Evolutionary conservation across 2,888 invertebrate genomes (phyloP).

Genomic region (Trichopoda pennipes): DNA sequence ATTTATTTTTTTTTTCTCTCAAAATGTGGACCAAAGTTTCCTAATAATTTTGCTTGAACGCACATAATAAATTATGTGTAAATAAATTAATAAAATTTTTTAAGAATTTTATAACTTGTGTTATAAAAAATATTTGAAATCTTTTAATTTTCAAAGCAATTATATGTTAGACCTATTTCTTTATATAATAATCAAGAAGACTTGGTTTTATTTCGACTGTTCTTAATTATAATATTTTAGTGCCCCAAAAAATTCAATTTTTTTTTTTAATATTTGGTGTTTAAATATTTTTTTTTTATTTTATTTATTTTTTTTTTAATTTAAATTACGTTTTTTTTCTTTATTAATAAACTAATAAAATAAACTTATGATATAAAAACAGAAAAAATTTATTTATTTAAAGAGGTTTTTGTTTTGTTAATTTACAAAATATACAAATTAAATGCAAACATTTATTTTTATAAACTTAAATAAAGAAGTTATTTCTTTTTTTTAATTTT

Average conservation of each 20-base stretch:
- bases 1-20: no score
- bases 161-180: no score
- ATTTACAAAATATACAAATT: constrained; percentile 35
- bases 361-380: constrained; percentile 48
- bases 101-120: no score
- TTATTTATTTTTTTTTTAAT: constrained; percentile 36
- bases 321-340: constrained; percentile 25
- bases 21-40: no score
- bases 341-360: constrained; percentile 45
- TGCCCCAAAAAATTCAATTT: not conserved
- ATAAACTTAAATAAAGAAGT: not conserved
- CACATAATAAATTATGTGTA: no score
- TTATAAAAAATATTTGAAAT: no score
- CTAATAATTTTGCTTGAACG: no score
- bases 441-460: constrained; percentile 22
- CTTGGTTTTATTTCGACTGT: no score
- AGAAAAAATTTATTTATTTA: constrained; percentile 33
- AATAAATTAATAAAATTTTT: no score
- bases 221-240: no score
- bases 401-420: constrained; percentile 2
- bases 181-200: no score
- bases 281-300: constrained; percentile 60
- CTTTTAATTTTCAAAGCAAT: no score
- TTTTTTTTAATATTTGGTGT: constrained; percentile 62
- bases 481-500: not conserved